Conservation (phyloP, 2,797 vertebrate species). For the Myotis pilosus region DNA sequence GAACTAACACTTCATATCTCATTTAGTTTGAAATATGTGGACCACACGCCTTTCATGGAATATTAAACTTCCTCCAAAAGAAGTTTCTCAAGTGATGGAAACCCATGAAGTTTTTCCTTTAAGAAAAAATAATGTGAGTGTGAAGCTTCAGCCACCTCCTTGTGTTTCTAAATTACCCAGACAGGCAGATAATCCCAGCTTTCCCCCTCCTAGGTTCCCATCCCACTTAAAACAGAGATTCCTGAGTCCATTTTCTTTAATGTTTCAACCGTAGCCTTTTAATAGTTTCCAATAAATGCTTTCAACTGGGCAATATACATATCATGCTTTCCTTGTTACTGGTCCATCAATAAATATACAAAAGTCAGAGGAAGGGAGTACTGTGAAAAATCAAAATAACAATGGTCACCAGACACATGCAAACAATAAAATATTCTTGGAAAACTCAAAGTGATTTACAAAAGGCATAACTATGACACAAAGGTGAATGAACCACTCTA, state of each 20-base stretch:
- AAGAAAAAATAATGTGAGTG: background rate
- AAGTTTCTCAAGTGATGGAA: background rate
- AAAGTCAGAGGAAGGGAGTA: constrained; percentile 69
- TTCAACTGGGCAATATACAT: constrained; percentile 66
- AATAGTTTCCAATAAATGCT: constrained; percentile 60
- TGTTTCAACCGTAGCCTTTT: constrained; percentile 71
- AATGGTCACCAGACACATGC: constrained; percentile 60
- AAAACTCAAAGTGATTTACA: constrained; percentile 65
- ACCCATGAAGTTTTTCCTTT: background rate
- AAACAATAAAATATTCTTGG: constrained; percentile 52
- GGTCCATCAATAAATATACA: constrained; percentile 81
- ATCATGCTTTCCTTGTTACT: constrained; percentile 64
- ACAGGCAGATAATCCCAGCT: background rate
- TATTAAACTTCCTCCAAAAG: background rate
- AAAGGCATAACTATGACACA: constrained; percentile 34
- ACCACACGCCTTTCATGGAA: background rate
- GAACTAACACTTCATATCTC: background rate
- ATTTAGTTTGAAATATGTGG: background rate
- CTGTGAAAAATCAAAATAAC: constrained; percentile 73
- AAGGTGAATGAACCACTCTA: constrained; percentile 26
- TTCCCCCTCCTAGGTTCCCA: background rate
- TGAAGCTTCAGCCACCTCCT: background rate
- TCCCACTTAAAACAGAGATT: constrained; percentile 36
- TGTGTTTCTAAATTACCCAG: background rate
- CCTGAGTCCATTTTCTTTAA: constrained; percentile 48